Conservation (phyloP, 2,797 vertebrate species). For the Falco concolor region DNA sequence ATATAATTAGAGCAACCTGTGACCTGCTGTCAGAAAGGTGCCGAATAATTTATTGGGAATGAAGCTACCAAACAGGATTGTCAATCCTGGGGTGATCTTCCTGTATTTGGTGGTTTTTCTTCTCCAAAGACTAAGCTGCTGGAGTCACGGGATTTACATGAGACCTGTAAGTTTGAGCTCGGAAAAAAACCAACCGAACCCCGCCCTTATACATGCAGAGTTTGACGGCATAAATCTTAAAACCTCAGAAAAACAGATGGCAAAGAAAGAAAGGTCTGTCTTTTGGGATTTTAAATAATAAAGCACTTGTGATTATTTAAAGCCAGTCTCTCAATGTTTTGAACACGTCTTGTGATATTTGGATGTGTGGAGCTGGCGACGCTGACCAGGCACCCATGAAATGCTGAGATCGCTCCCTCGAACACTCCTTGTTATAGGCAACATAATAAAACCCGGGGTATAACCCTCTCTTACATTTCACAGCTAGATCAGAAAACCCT, state of each 20-base stretch:
- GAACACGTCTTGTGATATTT: neutral
- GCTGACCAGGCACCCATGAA: neutral
- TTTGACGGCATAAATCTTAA: constrained; percentile 34
- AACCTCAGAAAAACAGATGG: constrained; percentile 48
- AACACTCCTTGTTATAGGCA: neutral
- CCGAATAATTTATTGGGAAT: neutral
- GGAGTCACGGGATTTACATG: neutral
- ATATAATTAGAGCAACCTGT: neutral
- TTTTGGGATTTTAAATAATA: constrained; percentile 24
- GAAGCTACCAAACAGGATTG: neutral
- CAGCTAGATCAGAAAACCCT: neutral
- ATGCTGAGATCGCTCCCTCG: neutral
- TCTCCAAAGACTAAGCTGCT: neutral
- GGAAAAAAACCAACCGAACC: neutral
- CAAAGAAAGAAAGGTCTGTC: constrained; percentile 39
- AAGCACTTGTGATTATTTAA: constrained; percentile 32
- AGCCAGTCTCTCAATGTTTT: neutral
- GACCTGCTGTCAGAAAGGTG: neutral
- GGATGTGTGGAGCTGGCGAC: neutral
- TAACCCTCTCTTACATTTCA: neutral
- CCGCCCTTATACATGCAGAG: neutral
- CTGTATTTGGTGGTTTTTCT: neutral
- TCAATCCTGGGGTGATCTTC: neutral
- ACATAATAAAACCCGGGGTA: neutral
- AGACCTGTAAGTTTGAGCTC: neutral